Base-by-base conservation (phyloP, 2,888 invertebrate genomes). In the Mimachlamys varia region DNA sequence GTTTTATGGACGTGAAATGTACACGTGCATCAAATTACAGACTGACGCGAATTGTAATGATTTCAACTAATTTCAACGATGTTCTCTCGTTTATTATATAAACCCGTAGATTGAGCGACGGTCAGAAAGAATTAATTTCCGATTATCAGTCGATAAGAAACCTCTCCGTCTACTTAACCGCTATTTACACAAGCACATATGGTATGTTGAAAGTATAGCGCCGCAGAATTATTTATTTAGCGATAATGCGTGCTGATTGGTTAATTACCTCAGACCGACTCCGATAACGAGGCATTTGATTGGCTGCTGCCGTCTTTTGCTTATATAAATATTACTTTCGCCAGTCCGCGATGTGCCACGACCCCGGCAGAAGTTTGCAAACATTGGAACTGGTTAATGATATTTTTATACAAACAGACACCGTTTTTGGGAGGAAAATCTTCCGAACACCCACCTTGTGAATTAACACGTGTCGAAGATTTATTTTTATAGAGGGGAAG, bases 181-280 rank as follows among this genome's bases (percentile, higher is more conserved):
- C 7, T 76, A 76, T 76, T 76, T 76, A 76, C 76, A 38, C 88
- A 88, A 88, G 88, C 90, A 90, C 90, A 90, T 90, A 88, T 90
- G 90, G 90, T 37, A 90, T 90, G 27, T 76, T 76, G 33, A 10
- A 76, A 76, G 76, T 76, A 55, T 44, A 90, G 55, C 88, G 88
- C 88, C 53, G 88, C 44, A 88, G 53, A 58, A 88, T 90, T 90
- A 90, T 90, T 90, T 90, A 88, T 88, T 90, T 90, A 88, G 88
- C 88, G 87, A 76, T 90, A 90, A 90, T 90, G 50, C n/a, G 76
- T 89, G 49, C 62, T 90, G 90, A 90, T 90, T 90, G 90, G 90
- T 76, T 33, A 90, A 88, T 90, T 90, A 88, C 50, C 49, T 90
- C 90, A 50, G 89, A 76, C 88, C 88, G 88, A 90, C 76, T 88